Evolutionary conservation across 2,888 invertebrate species (phyloP).

Genomic region (Myopa testacea): DNA sequence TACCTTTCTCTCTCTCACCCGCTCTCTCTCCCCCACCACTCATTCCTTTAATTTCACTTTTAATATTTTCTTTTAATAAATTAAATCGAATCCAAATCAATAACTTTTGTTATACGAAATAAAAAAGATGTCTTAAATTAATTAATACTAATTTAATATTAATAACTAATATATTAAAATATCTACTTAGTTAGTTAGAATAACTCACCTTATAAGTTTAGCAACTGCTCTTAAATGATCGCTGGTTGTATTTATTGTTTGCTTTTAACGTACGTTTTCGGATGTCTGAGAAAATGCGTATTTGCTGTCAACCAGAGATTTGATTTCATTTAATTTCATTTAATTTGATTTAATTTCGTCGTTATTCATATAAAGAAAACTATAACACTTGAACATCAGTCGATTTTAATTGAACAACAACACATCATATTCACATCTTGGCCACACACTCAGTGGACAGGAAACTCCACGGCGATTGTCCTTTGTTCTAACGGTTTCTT

Average conservation of each 20-base stretch:
- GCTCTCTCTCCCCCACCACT: no score
- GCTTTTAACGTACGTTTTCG: background rate
- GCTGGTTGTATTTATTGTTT: slow-evolving; percentile 3
- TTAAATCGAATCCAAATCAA: no score
- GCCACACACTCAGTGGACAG: slow-evolving; percentile 46
- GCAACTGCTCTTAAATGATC: slow-evolving; percentile 7
- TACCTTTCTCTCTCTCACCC: no score
- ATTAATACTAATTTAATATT: background rate
- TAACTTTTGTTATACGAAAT: no score
- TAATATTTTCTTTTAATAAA: no score
- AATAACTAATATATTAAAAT: background rate
- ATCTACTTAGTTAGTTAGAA: background rate
- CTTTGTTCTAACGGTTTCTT: slow-evolving; percentile 46
- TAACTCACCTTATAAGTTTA: slow-evolving; percentile 32
- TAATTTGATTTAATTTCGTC: background rate
- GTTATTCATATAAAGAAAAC: slow-evolving; percentile 1
- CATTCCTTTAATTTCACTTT: no score
- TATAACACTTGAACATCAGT: slow-evolving; percentile 14
- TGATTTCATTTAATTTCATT: background rate
- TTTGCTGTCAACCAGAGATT: slow-evolving; percentile 23
- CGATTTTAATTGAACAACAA: slow-evolving; percentile 12
- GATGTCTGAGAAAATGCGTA: slow-evolving; percentile 3
- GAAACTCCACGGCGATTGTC: slow-evolving; percentile 34
- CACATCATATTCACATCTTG: slow-evolving; percentile 29
- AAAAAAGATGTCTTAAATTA: background rate